phyloP scores from a whole-genome alignment of 1,140 invertebrate genomes.

The Hyles vespertilio region DNA sequence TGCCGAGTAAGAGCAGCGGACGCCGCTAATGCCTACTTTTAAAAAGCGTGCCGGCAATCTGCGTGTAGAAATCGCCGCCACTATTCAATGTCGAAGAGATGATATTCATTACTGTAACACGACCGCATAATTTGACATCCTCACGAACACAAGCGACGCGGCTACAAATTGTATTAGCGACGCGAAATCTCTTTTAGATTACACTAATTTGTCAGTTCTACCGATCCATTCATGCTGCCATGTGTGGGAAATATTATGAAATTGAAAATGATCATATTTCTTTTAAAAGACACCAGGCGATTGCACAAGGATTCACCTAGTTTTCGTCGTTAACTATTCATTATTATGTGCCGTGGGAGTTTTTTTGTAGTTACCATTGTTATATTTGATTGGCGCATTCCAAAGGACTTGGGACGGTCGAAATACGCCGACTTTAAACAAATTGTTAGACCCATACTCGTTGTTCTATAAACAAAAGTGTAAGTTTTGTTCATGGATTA shows the following conservation, averaged over 20 bases:
- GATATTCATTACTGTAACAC: slow-evolving; percentile 30
- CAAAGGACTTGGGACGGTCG: slow-evolving; percentile 39
- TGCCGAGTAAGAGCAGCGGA: too few species aligned
- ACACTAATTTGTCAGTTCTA: slow-evolving; percentile 64
- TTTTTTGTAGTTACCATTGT: slow-evolving; percentile 64
- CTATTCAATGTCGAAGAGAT: slow-evolving; percentile 19
- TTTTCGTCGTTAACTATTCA: slow-evolving; percentile 74
- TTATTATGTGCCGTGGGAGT: slow-evolving; percentile 71
- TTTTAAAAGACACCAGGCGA: slow-evolving; percentile 68
- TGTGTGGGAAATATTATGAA: slow-evolving; percentile 71
- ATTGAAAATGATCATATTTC: slow-evolving; percentile 75
- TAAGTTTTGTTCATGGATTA: too few species aligned
- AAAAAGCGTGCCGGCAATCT: not conserved
- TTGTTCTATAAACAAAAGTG: too few species aligned
- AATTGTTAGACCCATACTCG: too few species aligned
- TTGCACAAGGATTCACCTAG: slow-evolving; percentile 75
- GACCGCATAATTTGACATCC: slow-evolving; percentile 30
- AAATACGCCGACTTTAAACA: not conserved
- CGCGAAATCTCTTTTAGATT: slow-evolving; percentile 61
- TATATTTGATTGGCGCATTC: slow-evolving; percentile 65
- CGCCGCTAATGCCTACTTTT: not conserved
- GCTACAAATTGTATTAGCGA: slow-evolving; percentile 25
- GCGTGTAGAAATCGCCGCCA: not conserved
- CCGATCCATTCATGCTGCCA: slow-evolving; percentile 47
- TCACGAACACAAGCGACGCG: slow-evolving; percentile 29